Percentiles rank a stretch among this genome's conserved stretches.
phyloP scores from a whole-genome alignment of 2,797 vertebrate genomes.

The Melanotaenia maccullochi region DNA sequence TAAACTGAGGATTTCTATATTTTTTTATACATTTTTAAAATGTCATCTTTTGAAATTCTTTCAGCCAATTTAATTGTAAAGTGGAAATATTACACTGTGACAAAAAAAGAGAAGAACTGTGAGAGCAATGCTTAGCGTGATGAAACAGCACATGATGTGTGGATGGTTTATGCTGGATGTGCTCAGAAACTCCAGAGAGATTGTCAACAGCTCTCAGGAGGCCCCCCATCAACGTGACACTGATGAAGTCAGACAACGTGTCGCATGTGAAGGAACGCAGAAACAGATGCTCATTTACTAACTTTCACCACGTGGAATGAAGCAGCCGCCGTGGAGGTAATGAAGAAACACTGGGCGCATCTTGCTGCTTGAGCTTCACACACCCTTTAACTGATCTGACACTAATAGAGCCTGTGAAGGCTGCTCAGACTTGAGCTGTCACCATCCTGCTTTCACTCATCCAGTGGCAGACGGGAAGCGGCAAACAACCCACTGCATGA shows the following conservation, averaged over 20 bases:
- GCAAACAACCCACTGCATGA: constrained; percentile 2
- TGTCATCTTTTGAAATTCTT: not conserved
- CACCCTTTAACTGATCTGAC: constrained; percentile 50
- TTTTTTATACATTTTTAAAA: not conserved
- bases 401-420: constrained; percentile 51
- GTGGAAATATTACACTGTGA: not conserved
- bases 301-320: constrained; percentile 63
- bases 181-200: constrained; percentile 43
- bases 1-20: not conserved
- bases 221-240: constrained; percentile 47
- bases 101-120: not conserved
- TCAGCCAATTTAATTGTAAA: not conserved
- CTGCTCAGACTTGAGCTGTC: constrained; percentile 31
- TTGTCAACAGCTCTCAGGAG: constrained; percentile 58
- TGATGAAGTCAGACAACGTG: constrained; percentile 70
- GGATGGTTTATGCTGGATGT: constrained; percentile 8
- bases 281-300: constrained; percentile 74
- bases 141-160: not conserved
- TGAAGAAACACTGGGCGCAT: constrained; percentile 69
- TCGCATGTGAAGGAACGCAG: constrained; percentile 50
- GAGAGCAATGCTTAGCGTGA: constrained; percentile 12
- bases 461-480: constrained; percentile 6
- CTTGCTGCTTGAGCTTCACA: constrained; percentile 47
- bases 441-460: constrained; percentile 41
- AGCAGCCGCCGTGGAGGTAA: constrained; percentile 59